Conservation (phyloP, 2,797 vertebrate genomes). For the Aeoliscus strigatus region DNA sequence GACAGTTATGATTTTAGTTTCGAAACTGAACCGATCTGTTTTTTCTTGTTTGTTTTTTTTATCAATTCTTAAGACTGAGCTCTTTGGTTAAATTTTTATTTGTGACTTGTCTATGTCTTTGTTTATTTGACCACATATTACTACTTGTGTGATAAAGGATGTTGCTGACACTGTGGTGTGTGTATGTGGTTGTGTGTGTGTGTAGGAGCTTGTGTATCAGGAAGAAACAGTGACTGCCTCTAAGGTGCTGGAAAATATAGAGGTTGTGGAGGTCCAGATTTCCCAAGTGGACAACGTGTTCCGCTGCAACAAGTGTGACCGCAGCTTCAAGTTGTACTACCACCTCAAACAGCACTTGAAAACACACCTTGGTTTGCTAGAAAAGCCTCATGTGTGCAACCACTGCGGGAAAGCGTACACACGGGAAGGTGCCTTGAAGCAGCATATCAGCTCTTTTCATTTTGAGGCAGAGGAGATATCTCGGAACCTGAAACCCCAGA, state of each 20-base stretch:
- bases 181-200: no score
- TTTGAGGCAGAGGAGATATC: conserved; percentile 87
- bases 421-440: conserved; percentile 91
- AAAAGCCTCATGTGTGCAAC: conserved; percentile 87
- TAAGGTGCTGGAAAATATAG: conserved; percentile 91
- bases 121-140: no score
- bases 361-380: conserved; percentile 77
- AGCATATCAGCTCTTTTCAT: conserved; percentile 90
- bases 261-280: conserved; percentile 96
- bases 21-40: no score
- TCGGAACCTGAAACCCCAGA: conserved; percentile 86
- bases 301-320: conserved; percentile 94
- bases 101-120: no score
- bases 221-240: conserved; percentile 78
- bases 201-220: conserved; percentile 72
- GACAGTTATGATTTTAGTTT: no score
- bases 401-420: conserved; percentile 94
- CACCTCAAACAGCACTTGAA: conserved; percentile 98
- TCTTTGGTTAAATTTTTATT: no score
- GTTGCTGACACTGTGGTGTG: no score
- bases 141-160: no score
- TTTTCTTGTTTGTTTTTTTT: no score
- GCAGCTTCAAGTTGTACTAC: conserved; percentile 96
- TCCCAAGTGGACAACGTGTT: conserved; percentile 93
- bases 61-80: no score